Evolutionary conservation across 2,888 invertebrate genomes (phyloP).

Genomic region (Fissipunctia ypsillon): DNA sequence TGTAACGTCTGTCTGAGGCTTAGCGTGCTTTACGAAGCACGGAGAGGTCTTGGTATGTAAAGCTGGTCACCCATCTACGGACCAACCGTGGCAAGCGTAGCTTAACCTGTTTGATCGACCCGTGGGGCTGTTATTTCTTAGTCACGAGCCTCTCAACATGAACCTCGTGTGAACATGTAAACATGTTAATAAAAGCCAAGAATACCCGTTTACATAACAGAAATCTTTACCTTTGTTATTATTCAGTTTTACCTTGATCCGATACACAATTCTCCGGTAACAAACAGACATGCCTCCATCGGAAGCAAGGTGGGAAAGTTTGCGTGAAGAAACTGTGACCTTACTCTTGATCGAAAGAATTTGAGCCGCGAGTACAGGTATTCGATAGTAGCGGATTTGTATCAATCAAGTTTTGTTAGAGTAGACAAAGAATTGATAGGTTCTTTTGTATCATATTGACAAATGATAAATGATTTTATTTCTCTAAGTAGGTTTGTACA

Average conservation of each 20-base stretch:
- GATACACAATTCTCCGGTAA: conserved; percentile 34
- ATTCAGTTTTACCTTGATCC: conserved; percentile 8
- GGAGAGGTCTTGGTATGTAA: too few species aligned
- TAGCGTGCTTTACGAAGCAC: too few species aligned
- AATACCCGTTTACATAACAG: not conserved
- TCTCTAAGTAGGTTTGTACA: too few species aligned
- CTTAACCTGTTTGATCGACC: too few species aligned
- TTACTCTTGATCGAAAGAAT: not conserved
- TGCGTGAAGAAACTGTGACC: conserved; percentile 16
- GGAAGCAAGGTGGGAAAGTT: conserved; percentile 5
- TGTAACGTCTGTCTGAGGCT: too few species aligned
- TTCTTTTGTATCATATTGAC: not conserved
- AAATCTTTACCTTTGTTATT: not conserved
- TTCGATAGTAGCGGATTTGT: conserved; percentile 11
- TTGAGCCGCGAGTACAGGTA: not conserved
- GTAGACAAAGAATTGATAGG: not conserved
- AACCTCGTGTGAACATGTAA: not conserved
- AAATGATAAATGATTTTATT: too few species aligned
- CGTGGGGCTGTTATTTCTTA: too few species aligned
- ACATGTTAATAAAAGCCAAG: not conserved
- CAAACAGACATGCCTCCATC: not conserved
- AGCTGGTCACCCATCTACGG: too few species aligned
- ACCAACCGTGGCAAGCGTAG: too few species aligned
- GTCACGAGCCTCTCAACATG: too few species aligned
- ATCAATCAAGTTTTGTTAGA: not conserved